Conservation (phyloP, 1,140 invertebrate genomes). For the Nylanderia fulva region DNA sequence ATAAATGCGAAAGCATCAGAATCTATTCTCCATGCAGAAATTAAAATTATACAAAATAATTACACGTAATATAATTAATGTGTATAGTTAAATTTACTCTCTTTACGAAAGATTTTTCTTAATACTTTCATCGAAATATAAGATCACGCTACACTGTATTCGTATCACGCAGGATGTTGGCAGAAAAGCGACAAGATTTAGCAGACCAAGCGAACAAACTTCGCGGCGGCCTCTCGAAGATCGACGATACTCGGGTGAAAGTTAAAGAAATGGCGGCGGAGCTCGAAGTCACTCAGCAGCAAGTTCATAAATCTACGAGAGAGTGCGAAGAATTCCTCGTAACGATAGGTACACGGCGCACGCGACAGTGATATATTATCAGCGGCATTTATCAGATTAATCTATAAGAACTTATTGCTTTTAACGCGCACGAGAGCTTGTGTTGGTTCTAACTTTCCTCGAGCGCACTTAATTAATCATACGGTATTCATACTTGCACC, state of each 20-base stretch:
- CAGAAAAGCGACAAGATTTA: conserved; percentile 90
- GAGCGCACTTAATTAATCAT: conserved; percentile 44
- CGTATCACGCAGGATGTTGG: conserved; percentile 88
- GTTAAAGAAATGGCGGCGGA: conserved; percentile 93
- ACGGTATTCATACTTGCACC: conserved; percentile 16
- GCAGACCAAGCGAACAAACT: conserved; percentile 90
- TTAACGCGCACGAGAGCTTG: conserved; percentile 7
- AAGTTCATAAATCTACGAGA: conserved; percentile 83
- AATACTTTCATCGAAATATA: conserved; percentile 5
- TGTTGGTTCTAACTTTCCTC: conserved; percentile 20
- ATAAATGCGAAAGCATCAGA: neutral
- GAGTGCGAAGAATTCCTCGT: conserved; percentile 92
- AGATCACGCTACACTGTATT: neutral
- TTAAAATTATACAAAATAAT: conserved; percentile 9
- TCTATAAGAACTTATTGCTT: conserved; percentile 60
- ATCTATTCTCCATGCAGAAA: neutral
- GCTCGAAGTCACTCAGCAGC: conserved; percentile 91
- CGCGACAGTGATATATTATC: conserved; percentile 67
- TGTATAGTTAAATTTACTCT: neutral
- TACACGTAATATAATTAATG: neutral
- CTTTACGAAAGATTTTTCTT: too few relatives aligned
- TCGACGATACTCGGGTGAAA: conserved; percentile 88
- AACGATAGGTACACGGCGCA: conserved; percentile 86
- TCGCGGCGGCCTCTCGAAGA: conserved; percentile 77
- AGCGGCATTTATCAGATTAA: conserved; percentile 60